phyloP scores from a whole-genome alignment of 2,113 vertebrate genomes.

The Bettongia penicillata region DNA sequence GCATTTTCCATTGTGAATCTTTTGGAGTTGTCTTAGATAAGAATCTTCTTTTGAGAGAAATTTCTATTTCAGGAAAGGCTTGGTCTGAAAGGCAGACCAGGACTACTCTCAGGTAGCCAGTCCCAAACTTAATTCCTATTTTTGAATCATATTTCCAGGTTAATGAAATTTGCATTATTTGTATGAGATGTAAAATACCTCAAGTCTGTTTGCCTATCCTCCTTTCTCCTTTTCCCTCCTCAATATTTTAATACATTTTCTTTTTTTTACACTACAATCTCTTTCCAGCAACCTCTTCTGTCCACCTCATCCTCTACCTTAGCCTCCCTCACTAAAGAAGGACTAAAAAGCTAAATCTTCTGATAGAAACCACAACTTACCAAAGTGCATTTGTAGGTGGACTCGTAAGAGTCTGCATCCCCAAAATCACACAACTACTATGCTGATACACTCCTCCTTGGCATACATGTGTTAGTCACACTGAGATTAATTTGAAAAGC shows the following conservation, averaged over 20 bases:
- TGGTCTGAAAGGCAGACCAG: not conserved
- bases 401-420: not conserved
- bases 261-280: not conserved
- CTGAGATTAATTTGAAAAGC: not conserved
- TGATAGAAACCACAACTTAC: not conserved
- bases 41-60: not conserved
- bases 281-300: not conserved
- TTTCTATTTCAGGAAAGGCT: not conserved
- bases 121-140: not conserved
- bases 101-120: not conserved
- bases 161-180: not conserved
- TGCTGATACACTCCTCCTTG: not conserved
- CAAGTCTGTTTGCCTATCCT: not conserved
- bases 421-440: not conserved
- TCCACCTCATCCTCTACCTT: not conserved
- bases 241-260: not conserved
- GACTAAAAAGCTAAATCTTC: no score
- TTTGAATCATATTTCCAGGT: not conserved
- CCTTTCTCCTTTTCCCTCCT: not conserved
- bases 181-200: not conserved
- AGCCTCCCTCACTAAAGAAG: not conserved
- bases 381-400: not conserved
- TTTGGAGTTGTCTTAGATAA: not conserved
- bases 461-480: not conserved
- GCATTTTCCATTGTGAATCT: no score